These are phyloP conservation scores for Cyclina sinensis DNA, from an alignment of 1,140 invertebrate species.

Conservation along the genomic window DNA sequence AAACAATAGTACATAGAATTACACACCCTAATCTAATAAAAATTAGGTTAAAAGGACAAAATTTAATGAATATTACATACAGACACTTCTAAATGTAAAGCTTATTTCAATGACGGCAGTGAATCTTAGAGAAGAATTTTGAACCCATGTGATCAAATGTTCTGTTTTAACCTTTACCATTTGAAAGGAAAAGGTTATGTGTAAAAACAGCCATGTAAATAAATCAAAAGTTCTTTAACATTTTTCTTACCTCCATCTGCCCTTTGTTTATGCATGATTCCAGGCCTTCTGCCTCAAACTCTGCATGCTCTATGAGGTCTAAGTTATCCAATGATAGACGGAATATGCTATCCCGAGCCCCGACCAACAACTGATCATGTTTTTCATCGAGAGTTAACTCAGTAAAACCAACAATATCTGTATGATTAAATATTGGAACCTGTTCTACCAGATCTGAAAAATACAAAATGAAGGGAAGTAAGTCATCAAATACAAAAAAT, in stretches of 20 bases:
- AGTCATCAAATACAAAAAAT: not conserved
- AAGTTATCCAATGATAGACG: slow-evolving; percentile 92
- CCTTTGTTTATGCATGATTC: slow-evolving; percentile 2
- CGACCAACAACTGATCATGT: slow-evolving; percentile 73
- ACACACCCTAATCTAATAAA: no score
- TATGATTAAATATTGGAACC: slow-evolving; percentile 66
- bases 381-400: slow-evolving; percentile 72
- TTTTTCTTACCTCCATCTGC: not conserved
- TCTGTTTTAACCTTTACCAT: no score
- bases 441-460: slow-evolving; percentile 63
- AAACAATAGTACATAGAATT: no score
- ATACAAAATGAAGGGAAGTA: not conserved
- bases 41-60: no score
- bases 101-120: no score
- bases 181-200: not conserved
- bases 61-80: no score
- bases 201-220: no score
- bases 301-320: slow-evolving; percentile 88
- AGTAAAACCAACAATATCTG: slow-evolving; percentile 68
- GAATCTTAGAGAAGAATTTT: no score
- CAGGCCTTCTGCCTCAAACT: not conserved
- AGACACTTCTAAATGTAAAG: no score
- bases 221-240: no score
- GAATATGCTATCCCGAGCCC: slow-evolving; percentile 92
- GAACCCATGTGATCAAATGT: no score